phyloP scores from a whole-genome alignment of 2,797 vertebrate genomes.

The Urocyon cinereoargenteus region DNA sequence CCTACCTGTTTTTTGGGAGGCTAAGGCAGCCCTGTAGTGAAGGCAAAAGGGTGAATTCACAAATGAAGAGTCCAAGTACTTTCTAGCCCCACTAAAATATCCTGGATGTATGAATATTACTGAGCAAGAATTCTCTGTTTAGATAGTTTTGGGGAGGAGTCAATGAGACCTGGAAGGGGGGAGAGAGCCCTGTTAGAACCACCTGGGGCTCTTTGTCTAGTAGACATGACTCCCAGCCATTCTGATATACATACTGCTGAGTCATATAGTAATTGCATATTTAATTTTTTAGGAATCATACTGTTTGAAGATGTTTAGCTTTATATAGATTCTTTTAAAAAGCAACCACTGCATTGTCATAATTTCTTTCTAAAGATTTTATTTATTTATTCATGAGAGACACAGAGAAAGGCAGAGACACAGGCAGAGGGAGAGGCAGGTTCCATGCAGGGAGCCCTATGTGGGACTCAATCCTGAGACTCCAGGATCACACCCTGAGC shows the following conservation, averaged over 20 bases:
- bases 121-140: slow-evolving; percentile 11
- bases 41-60: not conserved
- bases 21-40: not conserved
- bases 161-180: not conserved
- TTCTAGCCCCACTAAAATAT: slow-evolving; percentile 12
- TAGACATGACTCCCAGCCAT: not conserved
- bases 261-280: not conserved
- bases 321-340: not conserved
- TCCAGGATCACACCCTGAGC: too few species aligned
- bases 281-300: not conserved
- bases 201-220: not conserved
- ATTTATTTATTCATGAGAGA: too few species aligned
- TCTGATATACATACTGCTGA: not conserved
- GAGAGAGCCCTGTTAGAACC: not conserved
- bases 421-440: too few species aligned
- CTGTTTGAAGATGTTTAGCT: not conserved
- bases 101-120: not conserved
- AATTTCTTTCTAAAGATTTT: not conserved
- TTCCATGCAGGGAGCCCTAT: too few species aligned
- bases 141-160: not conserved
- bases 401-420: too few species aligned
- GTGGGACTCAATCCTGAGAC: too few species aligned
- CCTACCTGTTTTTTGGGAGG: not conserved
- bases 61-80: not conserved
- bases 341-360: not conserved